These are phyloP conservation scores for Trididemnum nubilum DNA, from an alignment of 23 tunicate genomes.

Conservation along the genomic window DNA sequence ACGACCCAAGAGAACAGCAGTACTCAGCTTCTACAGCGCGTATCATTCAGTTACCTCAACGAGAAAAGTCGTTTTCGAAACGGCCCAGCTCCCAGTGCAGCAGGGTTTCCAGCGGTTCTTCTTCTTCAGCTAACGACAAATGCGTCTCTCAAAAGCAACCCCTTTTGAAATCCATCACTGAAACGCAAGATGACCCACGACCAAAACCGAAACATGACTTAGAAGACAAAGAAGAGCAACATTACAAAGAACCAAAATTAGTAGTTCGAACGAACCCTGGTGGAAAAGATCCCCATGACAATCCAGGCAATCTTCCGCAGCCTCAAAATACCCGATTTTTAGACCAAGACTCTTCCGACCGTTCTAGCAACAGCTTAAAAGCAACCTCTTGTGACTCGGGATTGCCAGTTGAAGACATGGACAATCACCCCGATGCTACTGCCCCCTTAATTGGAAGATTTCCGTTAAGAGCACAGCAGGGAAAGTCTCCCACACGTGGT, in stretches of 20 bases:
- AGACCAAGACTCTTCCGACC: constrained; percentile 49
- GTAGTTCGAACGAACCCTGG: not conserved
- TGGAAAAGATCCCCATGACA: not conserved
- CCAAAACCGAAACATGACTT: not conserved
- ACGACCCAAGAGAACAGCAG: too few relatives aligned
- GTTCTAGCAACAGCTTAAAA: constrained; percentile 53
- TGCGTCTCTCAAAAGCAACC: not conserved
- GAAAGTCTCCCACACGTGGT: not conserved
- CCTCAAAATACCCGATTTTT: not conserved
- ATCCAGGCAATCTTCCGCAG: not conserved
- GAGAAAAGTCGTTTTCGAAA: not conserved
- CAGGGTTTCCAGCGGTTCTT: constrained; percentile 48
- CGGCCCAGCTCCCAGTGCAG: constrained; percentile 64
- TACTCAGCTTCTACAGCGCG: too few relatives aligned
- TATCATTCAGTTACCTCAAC: too few relatives aligned
- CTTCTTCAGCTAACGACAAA: constrained; percentile 56
- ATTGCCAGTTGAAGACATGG: constrained; percentile 73
- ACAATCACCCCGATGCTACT: constrained; percentile 12
- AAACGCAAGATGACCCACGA: not conserved
- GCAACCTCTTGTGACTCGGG: constrained; percentile 95
- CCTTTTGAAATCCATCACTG: not conserved
- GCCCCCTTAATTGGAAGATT: constrained; percentile 3
- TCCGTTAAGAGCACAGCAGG: not conserved
- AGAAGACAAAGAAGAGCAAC: constrained; percentile 3
- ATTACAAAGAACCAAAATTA: not conserved